A percentile compares a stretch with the other conserved stretches of the same genome.
These are phyloP conservation scores for Epizoanthus illoricatus DNA, from an alignment of 92 coral and sea anemone species.

Conservation along the genomic window DNA sequence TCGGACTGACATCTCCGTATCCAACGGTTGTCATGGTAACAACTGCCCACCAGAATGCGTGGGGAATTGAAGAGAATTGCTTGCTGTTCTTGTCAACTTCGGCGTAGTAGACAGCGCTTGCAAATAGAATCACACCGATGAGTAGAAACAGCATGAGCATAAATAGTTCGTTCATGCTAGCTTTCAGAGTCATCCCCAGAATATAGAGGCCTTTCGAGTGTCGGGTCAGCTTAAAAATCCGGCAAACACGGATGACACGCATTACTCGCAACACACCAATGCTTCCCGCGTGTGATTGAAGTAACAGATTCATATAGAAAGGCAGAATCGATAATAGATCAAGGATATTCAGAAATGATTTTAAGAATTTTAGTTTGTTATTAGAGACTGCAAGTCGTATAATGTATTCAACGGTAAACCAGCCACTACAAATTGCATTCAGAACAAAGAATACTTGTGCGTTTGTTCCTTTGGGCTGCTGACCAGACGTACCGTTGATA, in stretches of 20 bases:
- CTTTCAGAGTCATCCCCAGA: slow-evolving; percentile 85
- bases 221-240: slow-evolving; percentile 92
- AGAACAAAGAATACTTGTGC: slow-evolving; percentile 55
- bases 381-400: slow-evolving; percentile 74
- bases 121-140: slow-evolving; percentile 87
- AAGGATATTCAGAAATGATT: slow-evolving; percentile 74
- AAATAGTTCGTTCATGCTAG: slow-evolving; percentile 88
- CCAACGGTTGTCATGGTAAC: slow-evolving; percentile 99
- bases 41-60: slow-evolving; percentile 99
- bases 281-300: slow-evolving; percentile 58
- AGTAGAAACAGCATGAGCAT: slow-evolving; percentile 90
- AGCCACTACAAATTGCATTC: slow-evolving; percentile 84
- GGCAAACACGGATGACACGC: slow-evolving; percentile 91
- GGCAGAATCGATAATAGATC: slow-evolving; percentile 91
- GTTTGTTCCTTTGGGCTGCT: slow-evolving; percentile 44
- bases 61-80: slow-evolving; percentile 82
- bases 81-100: slow-evolving; percentile 51
- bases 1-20: slow-evolving; percentile 85
- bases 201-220: slow-evolving; percentile 93
- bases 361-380: slow-evolving; percentile 75
- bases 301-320: slow-evolving; percentile 70
- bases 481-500: slow-evolving; percentile 43
- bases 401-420: slow-evolving; percentile 91
- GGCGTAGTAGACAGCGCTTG: slow-evolving; percentile 94
- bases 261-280: slow-evolving; percentile 84